A percentile compares a stretch with the other conserved stretches of the same genome.
Conservation (phyloP, 2,113 vertebrate genomes). For the Phasianus colchicus region DNA sequence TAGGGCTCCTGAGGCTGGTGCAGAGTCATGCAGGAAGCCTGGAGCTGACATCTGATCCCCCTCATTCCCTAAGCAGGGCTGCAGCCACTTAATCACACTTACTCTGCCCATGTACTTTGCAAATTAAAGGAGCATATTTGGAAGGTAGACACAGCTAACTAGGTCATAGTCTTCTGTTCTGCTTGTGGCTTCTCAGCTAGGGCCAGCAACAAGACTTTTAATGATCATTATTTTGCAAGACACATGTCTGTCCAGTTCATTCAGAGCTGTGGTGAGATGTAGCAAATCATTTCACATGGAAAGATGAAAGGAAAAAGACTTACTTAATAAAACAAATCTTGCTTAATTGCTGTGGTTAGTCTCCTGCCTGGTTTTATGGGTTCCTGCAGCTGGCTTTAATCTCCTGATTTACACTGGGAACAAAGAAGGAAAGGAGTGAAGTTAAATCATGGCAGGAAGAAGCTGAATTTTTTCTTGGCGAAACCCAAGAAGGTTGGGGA, state of each 20-base stretch:
- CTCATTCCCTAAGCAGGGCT: not conserved
- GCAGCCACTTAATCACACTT: not conserved
- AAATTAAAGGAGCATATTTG: not conserved
- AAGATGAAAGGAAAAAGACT: constrained; percentile 49
- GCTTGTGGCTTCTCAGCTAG: not conserved
- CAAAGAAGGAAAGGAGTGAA: constrained; percentile 43
- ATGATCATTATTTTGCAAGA: not conserved
- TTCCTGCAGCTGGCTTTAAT: constrained; percentile 58
- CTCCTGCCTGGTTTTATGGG: constrained; percentile 49
- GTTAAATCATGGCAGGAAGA: constrained; percentile 44
- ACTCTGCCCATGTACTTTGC: fast-evolving
- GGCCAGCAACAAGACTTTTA: not conserved
- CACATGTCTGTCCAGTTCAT: not conserved
- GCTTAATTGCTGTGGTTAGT: constrained; percentile 43
- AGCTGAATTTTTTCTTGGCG: constrained; percentile 36
- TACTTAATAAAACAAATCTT: constrained; percentile 36
- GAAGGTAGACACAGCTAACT: not conserved
- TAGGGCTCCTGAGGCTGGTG: not conserved
- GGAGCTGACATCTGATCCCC: not conserved
- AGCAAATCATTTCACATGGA: not conserved
- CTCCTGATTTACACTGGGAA: constrained; percentile 30
- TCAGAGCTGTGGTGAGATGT: not conserved
- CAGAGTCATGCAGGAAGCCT: not conserved
- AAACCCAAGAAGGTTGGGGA: not conserved
- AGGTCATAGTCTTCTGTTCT: not conserved